Conservation (phyloP, 2,797 vertebrate species). For the Megalops cyprinoides region DNA sequence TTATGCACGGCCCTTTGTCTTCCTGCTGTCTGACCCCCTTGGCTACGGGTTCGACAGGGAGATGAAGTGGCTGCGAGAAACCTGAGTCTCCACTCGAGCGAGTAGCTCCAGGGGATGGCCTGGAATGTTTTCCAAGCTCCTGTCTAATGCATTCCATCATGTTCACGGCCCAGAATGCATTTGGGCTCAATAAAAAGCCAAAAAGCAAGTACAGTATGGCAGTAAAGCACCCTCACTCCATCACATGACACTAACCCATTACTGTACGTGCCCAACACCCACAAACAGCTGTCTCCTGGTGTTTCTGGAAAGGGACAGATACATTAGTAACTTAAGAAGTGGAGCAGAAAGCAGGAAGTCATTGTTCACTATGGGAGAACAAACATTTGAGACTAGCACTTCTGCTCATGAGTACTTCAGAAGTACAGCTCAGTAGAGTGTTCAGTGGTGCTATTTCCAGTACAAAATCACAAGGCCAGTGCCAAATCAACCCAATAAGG, state of each 20-base stretch:
- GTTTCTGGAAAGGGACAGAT: background rate
- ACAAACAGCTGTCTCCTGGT: background rate
- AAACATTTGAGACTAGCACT: background rate
- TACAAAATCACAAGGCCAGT: background rate
- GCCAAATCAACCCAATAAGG: background rate
- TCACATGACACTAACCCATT: background rate
- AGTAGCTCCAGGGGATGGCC: conserved; percentile 16
- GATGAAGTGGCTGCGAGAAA: conserved; percentile 21
- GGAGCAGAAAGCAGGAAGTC: too few relatives aligned
- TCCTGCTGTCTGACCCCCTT: conserved; percentile 7
- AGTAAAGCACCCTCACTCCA: background rate
- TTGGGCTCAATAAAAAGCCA: background rate
- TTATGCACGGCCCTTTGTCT: background rate
- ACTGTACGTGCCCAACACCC: background rate
- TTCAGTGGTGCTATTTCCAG: background rate
- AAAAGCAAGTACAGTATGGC: background rate
- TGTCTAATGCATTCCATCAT: conserved; percentile 28
- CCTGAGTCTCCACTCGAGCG: conserved; percentile 1
- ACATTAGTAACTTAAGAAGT: background rate
- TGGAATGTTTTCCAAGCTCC: conserved; percentile 10
- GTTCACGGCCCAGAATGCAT: conserved; percentile 14
- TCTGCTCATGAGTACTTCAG: background rate
- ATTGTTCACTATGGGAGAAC: too few relatives aligned
- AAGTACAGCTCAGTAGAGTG: background rate
- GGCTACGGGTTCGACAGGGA: conserved; percentile 3